Evolutionary conservation across 1,140 invertebrate species (phyloP), one percentile per base, ranked within the genome.

Genomic region (Pogonomyrmex barbatus): DNA sequence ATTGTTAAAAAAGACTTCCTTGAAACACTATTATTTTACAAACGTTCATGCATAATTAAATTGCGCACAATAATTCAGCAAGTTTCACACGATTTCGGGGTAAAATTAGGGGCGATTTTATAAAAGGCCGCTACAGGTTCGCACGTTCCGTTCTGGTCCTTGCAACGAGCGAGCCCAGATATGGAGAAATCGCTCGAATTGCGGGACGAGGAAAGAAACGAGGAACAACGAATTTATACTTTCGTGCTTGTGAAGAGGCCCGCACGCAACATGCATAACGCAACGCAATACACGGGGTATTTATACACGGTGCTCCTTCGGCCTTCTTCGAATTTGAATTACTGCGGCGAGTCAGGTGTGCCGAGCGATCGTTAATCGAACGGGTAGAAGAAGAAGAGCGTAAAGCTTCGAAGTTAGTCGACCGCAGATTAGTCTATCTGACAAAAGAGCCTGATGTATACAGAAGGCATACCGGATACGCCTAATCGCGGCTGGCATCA

Each of bases 311-410:
- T 2, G 24, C 67, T 45, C 62, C 63, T 33, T 60, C 73, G 77
- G 62, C 76, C 75, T 88, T 68, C 63, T 90, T 87, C 73, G 79
- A 86, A 90, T 82, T 87, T 67, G 85, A 92, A 92, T 91, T 89
- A 87, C 85, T 54, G n/a, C n/a, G 73, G 17, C 62, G 87, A 87
- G 85, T 73, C 70, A 82, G 77, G 67, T 85, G 58, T 91, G 88
- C 62, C 82, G 56, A 60, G 36, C 52, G 86, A 52, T 83, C 78
- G 70, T 89, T 90, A 89, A 89, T 89, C 76, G 75, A 85, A 58
- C 67, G 24, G 63, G 73, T 62, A 50, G 30, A 47, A 73, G 60
- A 56, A 87, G 58, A 68, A 65, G 67, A 81, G 65, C 81, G 82
- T 84, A 60, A 24, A 87, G 81, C 85, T 87, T 52, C 8, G 42